A percentile compares a stretch with the other conserved stretches of the same genome.
phyloP scores from a whole-genome alignment of 2,888 invertebrate species.

The Hypselothyrea guttata region DNA sequence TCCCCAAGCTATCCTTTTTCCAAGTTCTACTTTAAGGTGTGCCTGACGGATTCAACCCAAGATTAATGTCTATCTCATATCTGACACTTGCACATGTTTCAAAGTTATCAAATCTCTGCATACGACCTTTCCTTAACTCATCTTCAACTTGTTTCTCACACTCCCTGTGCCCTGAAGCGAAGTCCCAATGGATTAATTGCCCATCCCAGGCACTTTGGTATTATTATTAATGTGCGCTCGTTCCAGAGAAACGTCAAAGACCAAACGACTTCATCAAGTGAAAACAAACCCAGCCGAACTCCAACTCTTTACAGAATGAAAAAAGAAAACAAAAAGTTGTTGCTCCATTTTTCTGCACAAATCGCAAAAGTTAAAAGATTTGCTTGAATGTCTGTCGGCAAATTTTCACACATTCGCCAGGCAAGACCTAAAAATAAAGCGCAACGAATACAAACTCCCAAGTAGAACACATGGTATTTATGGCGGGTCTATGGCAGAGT shows the following conservation, averaged over 20 bases:
- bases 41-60: no score
- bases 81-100: neutral
- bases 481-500: no score
- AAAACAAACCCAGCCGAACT: no score
- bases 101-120: conserved; percentile 2
- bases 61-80: neutral
- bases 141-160: neutral
- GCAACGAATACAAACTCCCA: neutral
- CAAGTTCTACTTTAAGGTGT: no score
- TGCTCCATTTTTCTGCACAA: conserved; percentile 36
- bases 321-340: conserved; percentile 10
- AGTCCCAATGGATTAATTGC: conserved; percentile 45
- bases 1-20: no score
- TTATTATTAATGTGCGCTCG: conserved; percentile 42
- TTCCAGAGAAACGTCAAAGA: conserved; percentile 39
- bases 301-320: neutral
- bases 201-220: conserved; percentile 32
- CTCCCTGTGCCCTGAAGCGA: neutral
- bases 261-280: conserved; percentile 23
- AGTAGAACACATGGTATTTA: neutral
- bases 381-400: conserved; percentile 48
- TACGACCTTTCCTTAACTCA: neutral
- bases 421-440: neutral
- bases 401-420: conserved; percentile 54
- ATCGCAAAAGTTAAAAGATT: conserved; percentile 28